These are phyloP conservation scores for Leptinotarsa haldemani DNA, from an alignment of 2,888 invertebrate species.

Conservation along the genomic window DNA sequence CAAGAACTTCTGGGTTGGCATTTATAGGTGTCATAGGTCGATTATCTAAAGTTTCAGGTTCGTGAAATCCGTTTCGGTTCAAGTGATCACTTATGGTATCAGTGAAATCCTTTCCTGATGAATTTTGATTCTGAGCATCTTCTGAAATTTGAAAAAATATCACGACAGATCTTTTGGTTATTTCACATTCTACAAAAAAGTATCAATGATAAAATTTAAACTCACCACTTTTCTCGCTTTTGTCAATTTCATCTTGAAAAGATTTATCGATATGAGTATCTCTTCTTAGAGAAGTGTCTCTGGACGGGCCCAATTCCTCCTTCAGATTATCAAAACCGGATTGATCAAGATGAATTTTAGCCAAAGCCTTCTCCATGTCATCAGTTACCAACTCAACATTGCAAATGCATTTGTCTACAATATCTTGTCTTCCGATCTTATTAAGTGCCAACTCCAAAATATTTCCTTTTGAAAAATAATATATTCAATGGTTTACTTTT, in stretches of 20 bases:
- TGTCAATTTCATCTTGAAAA: conserved; percentile 59
- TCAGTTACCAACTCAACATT: conserved; percentile 84
- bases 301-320: conserved; percentile 79
- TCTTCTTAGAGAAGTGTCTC: conserved; percentile 78
- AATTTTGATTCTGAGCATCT: conserved; percentile 51
- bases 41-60: conserved; percentile 36
- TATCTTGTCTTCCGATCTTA: conserved; percentile 84
- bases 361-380: conserved; percentile 76
- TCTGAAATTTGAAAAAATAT: conserved; percentile 35
- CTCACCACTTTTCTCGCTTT: conserved; percentile 58
- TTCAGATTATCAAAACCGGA: conserved; percentile 78
- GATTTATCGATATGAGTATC: conserved; percentile 68
- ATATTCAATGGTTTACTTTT: not conserved
- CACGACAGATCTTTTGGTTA: not conserved
- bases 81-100: conserved; percentile 57
- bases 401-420: conserved; percentile 80
- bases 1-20: conserved; percentile 53
- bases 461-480: conserved; percentile 69
- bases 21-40: conserved; percentile 43
- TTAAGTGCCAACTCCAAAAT: conserved; percentile 80
- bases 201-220: not conserved
- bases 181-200: not conserved
- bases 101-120: conserved; percentile 57
- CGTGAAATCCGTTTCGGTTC: conserved; percentile 28
- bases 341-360: conserved; percentile 72